Evolutionary conservation across 2,797 vertebrate genomes (phyloP), one percentile per base, ranked within the genome.

Genomic region (Lagodon rhomboides): DNA sequence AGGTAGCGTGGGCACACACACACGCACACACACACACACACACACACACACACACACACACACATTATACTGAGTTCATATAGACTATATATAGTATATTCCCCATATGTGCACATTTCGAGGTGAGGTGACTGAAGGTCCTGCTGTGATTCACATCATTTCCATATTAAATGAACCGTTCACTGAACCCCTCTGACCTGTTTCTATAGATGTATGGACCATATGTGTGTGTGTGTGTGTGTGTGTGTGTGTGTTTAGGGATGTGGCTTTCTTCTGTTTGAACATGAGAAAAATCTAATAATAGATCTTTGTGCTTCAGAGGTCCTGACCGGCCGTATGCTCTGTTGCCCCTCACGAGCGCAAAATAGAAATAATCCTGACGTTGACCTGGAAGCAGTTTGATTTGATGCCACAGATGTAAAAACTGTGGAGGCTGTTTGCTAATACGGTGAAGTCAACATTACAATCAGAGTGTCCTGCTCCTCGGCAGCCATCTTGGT

Each of bases 1-100:
- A 75, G 63, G 50, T 25, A 67, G 70, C 49, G 70, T 83, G 75
- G 73, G 73, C 62, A 10, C 20, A 38, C 51, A 56, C 76, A 56
- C 67, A 56, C 64, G 60, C 23, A 63, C 55, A 61, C 63, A 25
- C 63, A 62, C 60, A 38, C 59, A 64, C 56, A 54, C 34, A 62
- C 22, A 61, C 34, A 61, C 22, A n/a, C 23, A 50, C 22, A n/a
- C 3, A 54, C 46, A 11, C 47, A 3, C 30, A 25, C 30, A 54
- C n/a, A 65, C 15, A 15, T 27, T 34, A 34, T 7, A 68, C 13
- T 41, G 2, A 46, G n/a, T 17, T 16, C 1, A 53, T 69, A 12
- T 41, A n/a, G 22, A 16, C 53, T 47, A 44, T 56, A 44, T 25
- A 30, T 70, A 41, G 47, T 70, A 23, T 16, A 30, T 51, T 58